Evolutionary conservation across 2,797 vertebrate species (phyloP), one percentile per base, ranked within the genome.

Genomic region (Rhincodon typus): DNA sequence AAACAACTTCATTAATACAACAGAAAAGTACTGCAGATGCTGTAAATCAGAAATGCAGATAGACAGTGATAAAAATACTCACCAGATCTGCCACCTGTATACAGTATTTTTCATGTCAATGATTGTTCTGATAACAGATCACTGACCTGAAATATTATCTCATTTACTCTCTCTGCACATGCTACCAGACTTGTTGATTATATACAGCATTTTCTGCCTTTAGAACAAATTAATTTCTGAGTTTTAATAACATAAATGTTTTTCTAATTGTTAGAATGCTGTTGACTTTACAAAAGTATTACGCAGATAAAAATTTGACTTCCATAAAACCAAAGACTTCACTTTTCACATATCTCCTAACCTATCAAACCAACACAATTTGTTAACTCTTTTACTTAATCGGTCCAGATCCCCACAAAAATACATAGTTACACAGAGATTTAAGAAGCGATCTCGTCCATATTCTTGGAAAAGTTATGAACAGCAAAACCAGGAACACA

Each of bases 1-100:
- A 93, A 67, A 93, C 13, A 93, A 38, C n/a, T 77, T 77, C 72
- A 77, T n/a, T 77, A n/a, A 77, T 77, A 77, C 72, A 77, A 77
- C 30, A n/a, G 72, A 10, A 30, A n/a, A n/a, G 0, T n/a, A 77
- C 72, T 77, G 72, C 6, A 74, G 72, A 74, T 74, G 72, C 8
- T n/a, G 12, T 30, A 77, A 77, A 77, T 77, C 34, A 34, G 30
- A 77, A 77, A 77, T 34, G 3, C 30, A 34, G 2, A 77, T 77
- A 34, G 72, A 77, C 12, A 15, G 6, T 77, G 30, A 8, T 74
- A 1, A 27, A 77, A 77, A 77, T 34, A 77, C 72, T 77, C 72
- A 12, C 30, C 72, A 77, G 30, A 7, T 77, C 30, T n/a, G 72
- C 30, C 30, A 77, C 12, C 72, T 2, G 30, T 34, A 34, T 13